Conservation (phyloP, 2,113 vertebrate species). For the Oenanthe melanoleuca region DNA sequence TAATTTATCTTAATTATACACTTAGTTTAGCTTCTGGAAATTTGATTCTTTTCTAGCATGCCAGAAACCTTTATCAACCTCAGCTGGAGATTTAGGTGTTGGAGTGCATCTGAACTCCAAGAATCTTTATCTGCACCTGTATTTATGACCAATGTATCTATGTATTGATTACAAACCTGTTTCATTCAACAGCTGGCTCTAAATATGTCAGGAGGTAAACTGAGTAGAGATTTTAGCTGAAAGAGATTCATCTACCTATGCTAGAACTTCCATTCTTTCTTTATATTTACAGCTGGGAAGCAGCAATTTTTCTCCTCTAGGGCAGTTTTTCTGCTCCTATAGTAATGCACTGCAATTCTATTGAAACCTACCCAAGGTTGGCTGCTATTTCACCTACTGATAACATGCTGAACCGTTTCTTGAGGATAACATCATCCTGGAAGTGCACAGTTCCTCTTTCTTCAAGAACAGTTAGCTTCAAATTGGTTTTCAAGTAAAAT, state of each 20-base stretch:
- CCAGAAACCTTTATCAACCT: neutral
- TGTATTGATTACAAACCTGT: neutral
- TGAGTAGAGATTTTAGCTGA: neutral
- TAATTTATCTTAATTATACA: neutral
- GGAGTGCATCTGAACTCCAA: neutral
- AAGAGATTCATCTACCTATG: neutral
- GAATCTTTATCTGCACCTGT: neutral
- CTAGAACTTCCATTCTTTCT: neutral
- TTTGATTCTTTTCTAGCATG: neutral
- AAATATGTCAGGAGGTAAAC: neutral
- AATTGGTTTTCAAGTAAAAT: neutral
- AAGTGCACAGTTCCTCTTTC: neutral
- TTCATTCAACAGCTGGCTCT: neutral
- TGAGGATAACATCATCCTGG: neutral
- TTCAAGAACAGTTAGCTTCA: neutral
- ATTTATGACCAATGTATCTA: neutral
- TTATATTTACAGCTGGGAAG: neutral
- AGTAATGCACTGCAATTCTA: neutral
- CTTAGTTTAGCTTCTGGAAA: neutral
- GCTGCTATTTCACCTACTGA: fast-evolving
- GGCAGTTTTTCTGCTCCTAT: neutral
- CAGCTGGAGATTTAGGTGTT: neutral
- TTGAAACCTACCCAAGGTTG: neutral
- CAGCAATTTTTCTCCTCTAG: neutral
- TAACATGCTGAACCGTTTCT: neutral